Conservation (phyloP, 2,113 vertebrate species). For the Synodontis membranacea region DNA sequence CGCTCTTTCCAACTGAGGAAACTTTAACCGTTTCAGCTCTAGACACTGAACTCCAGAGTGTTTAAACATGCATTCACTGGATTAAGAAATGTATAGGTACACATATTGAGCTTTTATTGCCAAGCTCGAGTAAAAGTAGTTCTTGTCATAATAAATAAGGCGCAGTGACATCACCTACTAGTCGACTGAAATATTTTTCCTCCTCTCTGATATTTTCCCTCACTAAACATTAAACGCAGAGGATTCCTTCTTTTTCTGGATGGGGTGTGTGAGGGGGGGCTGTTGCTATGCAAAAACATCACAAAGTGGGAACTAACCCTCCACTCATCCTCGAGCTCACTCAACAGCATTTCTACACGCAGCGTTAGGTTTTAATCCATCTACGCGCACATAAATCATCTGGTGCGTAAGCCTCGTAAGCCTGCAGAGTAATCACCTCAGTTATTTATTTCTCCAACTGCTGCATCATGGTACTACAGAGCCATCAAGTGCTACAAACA, state of each 20-base stretch:
- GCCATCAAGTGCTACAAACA: conserved; percentile 7
- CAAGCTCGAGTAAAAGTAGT: not conserved
- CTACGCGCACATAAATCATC: not conserved
- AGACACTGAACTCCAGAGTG: not conserved
- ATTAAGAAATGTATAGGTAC: not conserved
- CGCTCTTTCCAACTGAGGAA: conserved; percentile 63
- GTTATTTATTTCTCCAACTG: conserved; percentile 5
- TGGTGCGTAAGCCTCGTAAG: not conserved
- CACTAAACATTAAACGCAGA: conserved; percentile 54
- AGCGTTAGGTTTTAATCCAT: conserved; percentile 26
- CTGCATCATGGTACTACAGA: conserved; percentile 7
- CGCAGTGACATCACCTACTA: not conserved
- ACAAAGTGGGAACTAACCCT: conserved; percentile 72
- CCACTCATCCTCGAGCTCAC: conserved; percentile 53
- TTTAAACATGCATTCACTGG: not conserved
- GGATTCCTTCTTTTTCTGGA: conserved; percentile 55
- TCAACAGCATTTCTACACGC: conserved; percentile 37
- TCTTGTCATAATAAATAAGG: not conserved
- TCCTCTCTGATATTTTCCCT: conserved; percentile 14
- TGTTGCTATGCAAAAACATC: conserved; percentile 81
- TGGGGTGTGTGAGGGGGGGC: conserved; percentile 62
- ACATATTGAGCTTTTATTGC: not conserved
- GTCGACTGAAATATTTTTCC: not conserved
- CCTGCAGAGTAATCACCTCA: not conserved
- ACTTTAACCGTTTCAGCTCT: conserved; percentile 68